phyloP scores from a whole-genome alignment of 1,140 invertebrate species.

The Solenopsis invicta region DNA sequence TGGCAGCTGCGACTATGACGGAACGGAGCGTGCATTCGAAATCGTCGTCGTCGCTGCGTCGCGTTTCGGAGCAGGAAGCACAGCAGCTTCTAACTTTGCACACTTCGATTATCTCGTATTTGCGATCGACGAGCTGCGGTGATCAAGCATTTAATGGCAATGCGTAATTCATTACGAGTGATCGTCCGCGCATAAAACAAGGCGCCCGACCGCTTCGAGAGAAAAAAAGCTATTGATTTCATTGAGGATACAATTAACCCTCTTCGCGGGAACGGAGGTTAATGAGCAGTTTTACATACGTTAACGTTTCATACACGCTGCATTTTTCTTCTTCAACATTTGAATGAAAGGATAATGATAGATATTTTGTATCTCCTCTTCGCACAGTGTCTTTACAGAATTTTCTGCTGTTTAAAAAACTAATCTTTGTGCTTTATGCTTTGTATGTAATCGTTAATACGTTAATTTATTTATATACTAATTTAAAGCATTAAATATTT shows the following conservation, averaged over 20 bases:
- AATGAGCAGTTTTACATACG: not conserved
- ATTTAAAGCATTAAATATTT: not conserved
- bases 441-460: not conserved
- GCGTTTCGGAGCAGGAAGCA: constrained; percentile 24
- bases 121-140: constrained; percentile 11
- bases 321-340: not conserved
- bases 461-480: not conserved
- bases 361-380: not conserved
- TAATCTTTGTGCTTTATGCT: not conserved
- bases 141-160: constrained; percentile 26
- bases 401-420: not conserved
- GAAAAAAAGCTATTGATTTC: constrained; percentile 19
- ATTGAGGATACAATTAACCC: not conserved
- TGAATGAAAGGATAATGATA: not conserved
- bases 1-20: not conserved
- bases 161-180: constrained; percentile 19
- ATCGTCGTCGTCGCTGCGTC: not conserved
- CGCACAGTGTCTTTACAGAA: not conserved
- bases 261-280: not conserved
- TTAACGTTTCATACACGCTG: not conserved
- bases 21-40: constrained; percentile 5
- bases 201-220: not conserved
- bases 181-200: constrained; percentile 9
- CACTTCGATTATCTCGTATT: constrained; percentile 34
- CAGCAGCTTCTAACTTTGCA: constrained; percentile 9